Evolutionary conservation across 2,797 vertebrate genomes (phyloP).

Genomic region (Typhlichthys eigenmanni): DNA sequence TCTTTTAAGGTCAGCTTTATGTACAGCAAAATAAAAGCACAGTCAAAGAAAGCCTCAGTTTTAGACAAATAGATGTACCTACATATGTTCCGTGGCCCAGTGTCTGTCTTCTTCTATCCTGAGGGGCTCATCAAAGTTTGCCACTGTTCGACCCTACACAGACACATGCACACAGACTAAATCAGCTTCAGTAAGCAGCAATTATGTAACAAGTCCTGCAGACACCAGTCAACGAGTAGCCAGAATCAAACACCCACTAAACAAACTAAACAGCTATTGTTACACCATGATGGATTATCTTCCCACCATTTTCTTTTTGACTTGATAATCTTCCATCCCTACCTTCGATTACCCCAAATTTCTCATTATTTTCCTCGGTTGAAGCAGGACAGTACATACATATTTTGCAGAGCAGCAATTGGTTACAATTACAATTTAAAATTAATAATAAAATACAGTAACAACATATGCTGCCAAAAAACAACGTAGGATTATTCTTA

Average conservation of each 20-base stretch:
- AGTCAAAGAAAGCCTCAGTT: not conserved
- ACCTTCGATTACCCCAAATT: not conserved
- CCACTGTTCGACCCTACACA: conserved; percentile 77
- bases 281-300: not conserved
- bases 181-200: not conserved
- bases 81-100: conserved; percentile 83
- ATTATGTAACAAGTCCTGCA: conserved; percentile 1
- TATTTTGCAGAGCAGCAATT: too few species aligned
- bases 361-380: not conserved
- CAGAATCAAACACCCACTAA: conserved; percentile 16
- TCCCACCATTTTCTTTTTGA: not conserved
- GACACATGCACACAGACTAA: conserved; percentile 18
- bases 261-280: conserved; percentile 11
- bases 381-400: too few species aligned
- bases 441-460: too few species aligned
- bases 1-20: not conserved
- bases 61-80: conserved; percentile 51
- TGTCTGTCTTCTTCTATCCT: conserved; percentile 90
- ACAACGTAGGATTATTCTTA: too few species aligned
- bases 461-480: too few species aligned
- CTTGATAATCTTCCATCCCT: not conserved
- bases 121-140: conserved; percentile 86
- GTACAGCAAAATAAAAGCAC: not conserved
- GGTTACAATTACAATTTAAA: too few species aligned
- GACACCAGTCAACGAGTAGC: conserved; percentile 32